Evolutionary conservation across 2,888 invertebrate species (phyloP).

Genomic region (Drosophila mulleri): DNA sequence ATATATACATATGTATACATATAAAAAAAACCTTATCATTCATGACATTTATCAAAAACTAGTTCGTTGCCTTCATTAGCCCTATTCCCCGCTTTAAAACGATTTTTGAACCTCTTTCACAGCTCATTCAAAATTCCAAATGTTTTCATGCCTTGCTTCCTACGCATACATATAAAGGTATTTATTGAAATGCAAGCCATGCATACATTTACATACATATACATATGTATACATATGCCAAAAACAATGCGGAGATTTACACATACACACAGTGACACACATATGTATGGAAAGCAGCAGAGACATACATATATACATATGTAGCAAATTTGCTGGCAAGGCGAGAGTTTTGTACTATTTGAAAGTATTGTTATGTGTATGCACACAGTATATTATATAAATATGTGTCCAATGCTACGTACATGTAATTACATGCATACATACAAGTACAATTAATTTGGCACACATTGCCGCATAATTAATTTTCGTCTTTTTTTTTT

Average conservation of each 20-base stretch:
- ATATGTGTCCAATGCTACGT: constrained; percentile 15
- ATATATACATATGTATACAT: too few relatives aligned
- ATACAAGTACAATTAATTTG: constrained; percentile 70
- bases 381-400: constrained; percentile 15
- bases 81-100: not conserved
- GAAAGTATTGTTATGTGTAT: constrained; percentile 64
- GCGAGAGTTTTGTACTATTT: constrained; percentile 54
- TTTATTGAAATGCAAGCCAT: constrained; percentile 42
- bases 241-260: constrained; percentile 54
- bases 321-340: constrained; percentile 63
- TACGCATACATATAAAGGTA: constrained; percentile 4
- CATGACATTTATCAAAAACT: not conserved
- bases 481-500: not conserved
- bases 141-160: constrained; percentile 24
- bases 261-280: constrained; percentile 11
- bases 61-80: not conserved
- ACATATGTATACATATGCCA: constrained; percentile 27
- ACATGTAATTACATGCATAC: not conserved
- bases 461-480: constrained; percentile 59
- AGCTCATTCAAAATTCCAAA: constrained; percentile 39
- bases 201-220: not conserved
- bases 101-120: constrained; percentile 25
- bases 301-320: too few relatives aligned
- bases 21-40: not conserved
- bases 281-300: constrained; percentile 6